Evolutionary conservation across 2,113 vertebrate genomes (phyloP).

Genomic region (Callipepla squamata): DNA sequence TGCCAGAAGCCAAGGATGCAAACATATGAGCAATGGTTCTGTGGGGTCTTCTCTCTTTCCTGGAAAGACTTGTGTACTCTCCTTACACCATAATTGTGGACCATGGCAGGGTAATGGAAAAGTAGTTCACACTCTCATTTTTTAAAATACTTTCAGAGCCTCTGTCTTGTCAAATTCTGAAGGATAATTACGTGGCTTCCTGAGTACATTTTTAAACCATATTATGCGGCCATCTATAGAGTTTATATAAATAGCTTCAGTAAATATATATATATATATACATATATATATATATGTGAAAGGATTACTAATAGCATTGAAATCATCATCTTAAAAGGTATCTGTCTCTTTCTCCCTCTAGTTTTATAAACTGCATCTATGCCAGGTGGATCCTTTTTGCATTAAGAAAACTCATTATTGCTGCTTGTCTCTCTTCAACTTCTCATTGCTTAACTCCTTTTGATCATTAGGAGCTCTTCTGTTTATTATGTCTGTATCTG

Average conservation of each 20-base stretch:
- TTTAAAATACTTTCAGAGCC: neutral
- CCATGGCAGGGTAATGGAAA: neutral
- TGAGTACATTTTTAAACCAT: neutral
- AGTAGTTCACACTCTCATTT: neutral
- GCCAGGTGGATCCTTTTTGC: neutral
- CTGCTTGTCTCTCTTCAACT: constrained; percentile 18
- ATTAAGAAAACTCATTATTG: neutral
- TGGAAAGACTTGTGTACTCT: neutral
- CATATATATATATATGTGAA: neutral
- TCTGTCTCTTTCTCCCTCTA: neutral
- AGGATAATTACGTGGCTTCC: neutral
- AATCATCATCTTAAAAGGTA: neutral
- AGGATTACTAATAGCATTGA: neutral
- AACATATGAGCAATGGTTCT: neutral
- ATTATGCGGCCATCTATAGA: neutral
- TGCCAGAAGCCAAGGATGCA: neutral
- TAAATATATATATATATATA: neutral
- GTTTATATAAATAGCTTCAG: neutral
- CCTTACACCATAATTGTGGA: neutral
- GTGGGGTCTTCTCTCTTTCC: neutral
- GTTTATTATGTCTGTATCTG: neutral
- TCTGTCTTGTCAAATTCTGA: neutral
- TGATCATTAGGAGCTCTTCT: constrained; percentile 15
- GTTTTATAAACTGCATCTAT: neutral
- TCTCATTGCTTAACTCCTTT: constrained; percentile 25